Evolutionary conservation across 1,140 invertebrate genomes (phyloP).

Genomic region (Drosophila burlai): DNA sequence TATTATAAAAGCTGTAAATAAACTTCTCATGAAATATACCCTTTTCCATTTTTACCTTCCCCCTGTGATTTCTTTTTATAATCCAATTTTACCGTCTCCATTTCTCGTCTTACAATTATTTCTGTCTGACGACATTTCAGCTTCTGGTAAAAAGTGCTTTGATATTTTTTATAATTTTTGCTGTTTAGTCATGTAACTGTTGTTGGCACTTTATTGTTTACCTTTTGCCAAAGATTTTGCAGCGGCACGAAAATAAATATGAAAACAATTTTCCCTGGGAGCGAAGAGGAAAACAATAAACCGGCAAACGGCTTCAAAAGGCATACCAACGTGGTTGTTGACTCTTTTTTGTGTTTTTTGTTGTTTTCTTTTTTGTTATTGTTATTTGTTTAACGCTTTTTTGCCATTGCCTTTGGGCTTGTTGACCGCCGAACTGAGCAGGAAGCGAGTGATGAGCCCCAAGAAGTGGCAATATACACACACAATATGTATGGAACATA

Average conservation of each 20-base stretch:
- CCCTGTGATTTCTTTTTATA: neutral
- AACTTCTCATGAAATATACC: neutral
- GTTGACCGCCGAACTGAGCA: constrained; percentile 38
- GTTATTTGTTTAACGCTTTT: constrained; percentile 52
- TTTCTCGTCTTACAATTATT: constrained; percentile 4
- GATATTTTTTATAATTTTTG: constrained; percentile 29
- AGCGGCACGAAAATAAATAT: constrained; percentile 58
- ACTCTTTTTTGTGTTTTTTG: constrained; percentile 59
- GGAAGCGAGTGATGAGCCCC: constrained; percentile 34
- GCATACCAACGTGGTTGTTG: constrained; percentile 78
- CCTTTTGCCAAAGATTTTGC: constrained; percentile 39
- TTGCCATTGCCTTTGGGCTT: constrained; percentile 43
- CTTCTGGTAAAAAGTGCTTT: constrained; percentile 29
- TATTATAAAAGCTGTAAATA: neutral
- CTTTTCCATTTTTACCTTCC: neutral
- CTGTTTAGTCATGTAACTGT: constrained; percentile 56
- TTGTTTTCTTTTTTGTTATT: constrained; percentile 36
- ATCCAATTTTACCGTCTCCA: constrained; percentile 10
- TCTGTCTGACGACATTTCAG: constrained; percentile 33
- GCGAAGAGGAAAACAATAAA: constrained; percentile 50
- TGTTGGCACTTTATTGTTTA: constrained; percentile 50
- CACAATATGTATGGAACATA: constrained; percentile 6
- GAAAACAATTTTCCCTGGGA: constrained; percentile 52
- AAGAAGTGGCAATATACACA: constrained; percentile 24
- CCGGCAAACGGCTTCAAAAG: constrained; percentile 63